Percentiles rank a stretch among this genome's conserved stretches.
Conservation (phyloP, 1,140 invertebrate species). For the Drosophila navojoa region DNA sequence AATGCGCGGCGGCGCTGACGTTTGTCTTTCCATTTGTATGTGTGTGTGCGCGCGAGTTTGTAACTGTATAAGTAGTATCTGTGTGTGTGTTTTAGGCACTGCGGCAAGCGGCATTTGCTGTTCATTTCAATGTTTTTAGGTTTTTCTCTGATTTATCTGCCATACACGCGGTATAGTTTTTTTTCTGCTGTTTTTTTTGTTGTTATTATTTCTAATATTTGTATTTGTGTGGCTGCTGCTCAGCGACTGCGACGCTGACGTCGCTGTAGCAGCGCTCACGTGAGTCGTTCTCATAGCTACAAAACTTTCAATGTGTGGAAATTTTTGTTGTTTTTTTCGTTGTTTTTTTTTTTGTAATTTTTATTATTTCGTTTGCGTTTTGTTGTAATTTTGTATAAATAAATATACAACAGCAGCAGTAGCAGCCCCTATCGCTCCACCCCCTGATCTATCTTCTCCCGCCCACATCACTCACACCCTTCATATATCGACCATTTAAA, state of each 20-base stretch:
- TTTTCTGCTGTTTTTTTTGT: conserved; percentile 26
- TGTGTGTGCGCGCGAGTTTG: conserved; percentile 36
- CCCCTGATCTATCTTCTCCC: not conserved
- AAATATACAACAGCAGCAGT: conserved; percentile 52
- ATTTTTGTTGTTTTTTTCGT: conserved; percentile 48
- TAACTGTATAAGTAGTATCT: conserved; percentile 24
- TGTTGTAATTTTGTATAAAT: conserved; percentile 75
- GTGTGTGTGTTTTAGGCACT: conserved; percentile 46
- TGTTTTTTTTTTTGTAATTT: not conserved
- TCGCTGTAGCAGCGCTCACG: conserved; percentile 68
- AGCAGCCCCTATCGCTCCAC: not conserved
- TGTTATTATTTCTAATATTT: conserved; percentile 70
- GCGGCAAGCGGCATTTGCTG: conserved; percentile 62
- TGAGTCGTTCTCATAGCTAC: conserved; percentile 70
- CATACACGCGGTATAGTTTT: conserved; percentile 54
- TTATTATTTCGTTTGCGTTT: conserved; percentile 42
- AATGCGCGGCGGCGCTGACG: conserved; percentile 71
- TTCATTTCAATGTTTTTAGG: conserved; percentile 78
- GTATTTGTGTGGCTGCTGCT: conserved; percentile 39
- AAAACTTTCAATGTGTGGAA: conserved; percentile 79
- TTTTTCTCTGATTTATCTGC: conserved; percentile 76
- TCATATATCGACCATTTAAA: conserved; percentile 16
- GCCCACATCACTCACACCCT: not conserved
- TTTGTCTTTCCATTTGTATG: conserved; percentile 49
- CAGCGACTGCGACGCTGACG: conserved; percentile 14